Base-by-base conservation (phyloP, 2,888 invertebrate genomes). In the Myopa testacea region DNA sequence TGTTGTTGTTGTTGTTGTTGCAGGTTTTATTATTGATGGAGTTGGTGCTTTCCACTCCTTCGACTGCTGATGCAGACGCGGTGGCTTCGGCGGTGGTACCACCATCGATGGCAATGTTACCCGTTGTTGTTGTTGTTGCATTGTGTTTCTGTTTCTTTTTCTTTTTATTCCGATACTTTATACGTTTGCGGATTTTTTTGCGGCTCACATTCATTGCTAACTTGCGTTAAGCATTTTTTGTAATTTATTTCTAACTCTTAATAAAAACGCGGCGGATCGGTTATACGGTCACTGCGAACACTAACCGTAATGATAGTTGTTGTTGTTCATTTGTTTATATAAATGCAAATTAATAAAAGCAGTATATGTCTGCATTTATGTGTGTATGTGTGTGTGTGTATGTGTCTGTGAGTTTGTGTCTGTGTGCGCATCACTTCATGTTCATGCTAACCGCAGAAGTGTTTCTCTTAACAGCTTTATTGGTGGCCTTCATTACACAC, bases 1-100 rank as follows among this genome's bases (percentile, higher is more conserved):
- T 78, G 75, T 26, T 78, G 75, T 67, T 74, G 71, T 45, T 79
- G 74, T 55, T 77, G 63, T 45, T 62, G 72, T 16, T 63, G 70
- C 60, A 77, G 71, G 74, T 45, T 74, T 65, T 45, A 75, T 34
- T 75, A 76, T 65, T 65, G 67, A 34, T 6, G 62, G 14, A 4
- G 50, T 69, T 26, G 62, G 60, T 62, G 34, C 67, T 65, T n/a
- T n/a, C n/a, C n/a, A n/a, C n/a, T n/a, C n/a, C n/a, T 45, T 68
- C 12, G 16, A 34, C 19, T 75, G 68, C n/a, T 45, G 75, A 8
- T 58, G 75, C 14, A 75, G n/a, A 4, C 75, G 75, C 68, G 75
- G 75, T 34, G 75, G 75, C 38, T 75, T 75, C 73, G 78, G 76
- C 26, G 78, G 78, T 69, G 78, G 73, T 62, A 79, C 19, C 38